Evolutionary conservation across 1,140 invertebrate genomes (phyloP).

Genomic region (Diabrotica undecimpunctata): DNA sequence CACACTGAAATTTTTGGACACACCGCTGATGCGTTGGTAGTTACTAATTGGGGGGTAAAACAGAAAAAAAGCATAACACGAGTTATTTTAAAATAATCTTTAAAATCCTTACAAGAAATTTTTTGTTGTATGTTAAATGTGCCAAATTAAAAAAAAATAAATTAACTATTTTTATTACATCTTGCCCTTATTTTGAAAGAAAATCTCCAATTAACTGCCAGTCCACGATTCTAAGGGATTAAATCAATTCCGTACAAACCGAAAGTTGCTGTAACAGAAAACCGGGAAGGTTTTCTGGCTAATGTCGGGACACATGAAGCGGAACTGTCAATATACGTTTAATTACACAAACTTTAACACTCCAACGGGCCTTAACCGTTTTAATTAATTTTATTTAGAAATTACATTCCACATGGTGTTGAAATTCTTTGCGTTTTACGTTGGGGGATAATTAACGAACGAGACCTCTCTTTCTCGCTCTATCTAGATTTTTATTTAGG

Average conservation of each 20-base stretch:
- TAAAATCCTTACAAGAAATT: no score
- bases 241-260: conserved; percentile 4
- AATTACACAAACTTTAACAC: conserved; percentile 11
- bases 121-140: no score
- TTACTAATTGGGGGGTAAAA: no score
- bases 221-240: neutral
- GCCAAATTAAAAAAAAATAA: no score
- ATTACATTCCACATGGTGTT: conserved; percentile 12
- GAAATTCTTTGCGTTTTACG: neutral
- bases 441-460: conserved; percentile 2
- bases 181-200: no score
- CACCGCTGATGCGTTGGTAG: no score
- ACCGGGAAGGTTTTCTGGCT: neutral
- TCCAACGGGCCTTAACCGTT: conserved; percentile 5
- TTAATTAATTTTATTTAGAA: conserved; percentile 15
- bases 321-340: conserved; percentile 15
- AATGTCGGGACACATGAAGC: conserved; percentile 5
- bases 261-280: neutral
- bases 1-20: no score
- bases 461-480: neutral
- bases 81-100: no score
- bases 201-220: no score
- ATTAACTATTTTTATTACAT: no score
- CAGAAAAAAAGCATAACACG: no score
- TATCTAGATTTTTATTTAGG: neutral